Evolutionary conservation across 1,140 invertebrate genomes (phyloP).

Genomic region (Lepidurus couesii): DNA sequence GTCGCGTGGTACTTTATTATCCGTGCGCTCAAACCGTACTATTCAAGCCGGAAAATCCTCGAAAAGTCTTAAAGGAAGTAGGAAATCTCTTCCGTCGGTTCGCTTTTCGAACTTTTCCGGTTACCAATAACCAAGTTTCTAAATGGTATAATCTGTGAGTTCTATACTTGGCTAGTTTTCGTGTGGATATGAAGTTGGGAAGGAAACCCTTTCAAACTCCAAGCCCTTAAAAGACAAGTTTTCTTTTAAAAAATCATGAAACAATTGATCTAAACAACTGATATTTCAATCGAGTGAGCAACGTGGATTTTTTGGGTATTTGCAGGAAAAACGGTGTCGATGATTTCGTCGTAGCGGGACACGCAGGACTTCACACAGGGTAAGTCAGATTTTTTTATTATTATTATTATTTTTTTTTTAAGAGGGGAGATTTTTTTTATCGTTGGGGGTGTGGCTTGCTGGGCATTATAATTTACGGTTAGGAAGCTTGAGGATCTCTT

Average conservation of each 20-base stretch:
- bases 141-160: neutral
- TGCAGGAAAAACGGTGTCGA: constrained; percentile 31
- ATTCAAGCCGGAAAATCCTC: neutral
- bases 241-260: too few relatives aligned
- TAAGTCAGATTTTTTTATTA: constrained; percentile 25
- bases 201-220: constrained; percentile 22
- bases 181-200: constrained; percentile 28
- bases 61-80: neutral
- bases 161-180: constrained; percentile 30
- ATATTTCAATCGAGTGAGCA: neutral
- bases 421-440: neutral
- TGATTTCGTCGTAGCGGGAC: constrained; percentile 30
- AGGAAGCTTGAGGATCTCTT: too few relatives aligned
- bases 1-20: neutral
- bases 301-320: neutral
- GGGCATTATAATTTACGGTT: neutral
- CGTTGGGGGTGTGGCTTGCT: neutral
- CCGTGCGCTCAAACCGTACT: neutral
- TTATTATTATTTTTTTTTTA: neutral
- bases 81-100: neutral
- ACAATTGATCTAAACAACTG: neutral
- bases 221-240: too few relatives aligned
- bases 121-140: neutral
- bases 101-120: neutral
- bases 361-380: constrained; percentile 33